Evolutionary conservation across 2,797 vertebrate species (phyloP), one percentile per base, ranked within the genome.

Genomic region (Fistularia tabacaria): DNA sequence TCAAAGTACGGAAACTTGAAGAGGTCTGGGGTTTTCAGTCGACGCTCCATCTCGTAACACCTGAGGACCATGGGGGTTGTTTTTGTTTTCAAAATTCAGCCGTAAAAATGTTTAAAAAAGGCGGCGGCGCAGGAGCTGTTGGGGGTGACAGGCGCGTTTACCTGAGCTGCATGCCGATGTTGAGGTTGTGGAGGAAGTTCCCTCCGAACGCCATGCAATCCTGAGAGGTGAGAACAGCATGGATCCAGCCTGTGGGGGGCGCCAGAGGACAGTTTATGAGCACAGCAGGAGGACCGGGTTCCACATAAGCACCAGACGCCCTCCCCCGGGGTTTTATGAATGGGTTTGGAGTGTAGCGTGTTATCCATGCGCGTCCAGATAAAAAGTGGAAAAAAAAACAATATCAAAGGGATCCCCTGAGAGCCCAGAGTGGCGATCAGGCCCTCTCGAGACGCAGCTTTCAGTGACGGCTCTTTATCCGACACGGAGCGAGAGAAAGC

Each of bases 101-200:
- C 12, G 0, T 46, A 8, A 7, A n/a, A n/a, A n/a, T n/a, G n/a
- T n/a, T n/a, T n/a, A n/a, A n/a, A n/a, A n/a, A n/a, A n/a, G n/a
- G n/a, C n/a, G n/a, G n/a, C n/a, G n/a, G n/a, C n/a, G n/a, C n/a
- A n/a, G n/a, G n/a, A n/a, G n/a, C n/a, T n/a, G n/a, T n/a, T n/a
- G n/a, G n/a, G n/a, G n/a, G n/a, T n/a, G n/a, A n/a, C n/a, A n/a
- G n/a, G n/a, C n/a, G n/a, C n/a, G n/a, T 86, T 79, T 74, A 98
- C 97, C 96, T 98, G 94, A 99, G 96, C 90, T 99, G 97, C 97
- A 99, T 99, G 92, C 92, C 93, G 81, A 99, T 99, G 79, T 98
- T 98, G 79, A 99, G 96, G 90, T 99, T 98, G 90, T 99, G 97
- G 85, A 99, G 94, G 89, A 99, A 99, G 87, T 99, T 99, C 64